Conservation (phyloP, 2,797 vertebrate species). For the Parauchenoglanis ngamensis region DNA sequence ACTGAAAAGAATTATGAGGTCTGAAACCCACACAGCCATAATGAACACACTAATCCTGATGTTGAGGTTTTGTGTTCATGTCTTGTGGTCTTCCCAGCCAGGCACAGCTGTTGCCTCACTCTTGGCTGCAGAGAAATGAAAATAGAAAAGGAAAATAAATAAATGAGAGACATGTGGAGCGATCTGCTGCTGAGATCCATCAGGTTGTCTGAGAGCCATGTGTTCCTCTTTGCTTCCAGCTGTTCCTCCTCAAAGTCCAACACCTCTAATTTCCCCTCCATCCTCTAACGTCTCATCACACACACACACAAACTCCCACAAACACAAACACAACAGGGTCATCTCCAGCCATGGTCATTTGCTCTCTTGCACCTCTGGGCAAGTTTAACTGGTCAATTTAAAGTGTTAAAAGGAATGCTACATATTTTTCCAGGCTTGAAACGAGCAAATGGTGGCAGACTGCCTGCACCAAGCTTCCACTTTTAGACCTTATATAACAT, state of each 20-base stretch:
- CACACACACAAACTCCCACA: constrained; percentile 10
- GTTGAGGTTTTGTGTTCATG: constrained; percentile 48
- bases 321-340: constrained; percentile 5
- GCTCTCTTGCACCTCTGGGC: constrained; percentile 5
- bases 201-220: constrained; percentile 48
- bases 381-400: constrained; percentile 9
- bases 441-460: background rate
- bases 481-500: constrained; percentile 8
- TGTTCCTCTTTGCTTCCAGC: constrained; percentile 64
- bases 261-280: constrained; percentile 42
- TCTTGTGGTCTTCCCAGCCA: constrained; percentile 34
- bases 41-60: constrained; percentile 13
- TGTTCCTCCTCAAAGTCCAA: constrained; percentile 46
- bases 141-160: constrained; percentile 49
- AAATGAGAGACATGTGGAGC: constrained; percentile 26
- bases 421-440: background rate
- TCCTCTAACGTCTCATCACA: constrained; percentile 27
- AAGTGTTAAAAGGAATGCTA: constrained; percentile 1
- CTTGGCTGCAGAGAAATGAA: constrained; percentile 40
- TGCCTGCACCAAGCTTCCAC: background rate
- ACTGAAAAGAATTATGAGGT: background rate
- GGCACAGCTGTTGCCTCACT: constrained; percentile 47
- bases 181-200: constrained; percentile 59
- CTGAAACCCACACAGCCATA: constrained; percentile 12
- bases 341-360: constrained; percentile 17